phyloP scores from a whole-genome alignment of 2,797 vertebrate species.

The Hirundo rustica region DNA sequence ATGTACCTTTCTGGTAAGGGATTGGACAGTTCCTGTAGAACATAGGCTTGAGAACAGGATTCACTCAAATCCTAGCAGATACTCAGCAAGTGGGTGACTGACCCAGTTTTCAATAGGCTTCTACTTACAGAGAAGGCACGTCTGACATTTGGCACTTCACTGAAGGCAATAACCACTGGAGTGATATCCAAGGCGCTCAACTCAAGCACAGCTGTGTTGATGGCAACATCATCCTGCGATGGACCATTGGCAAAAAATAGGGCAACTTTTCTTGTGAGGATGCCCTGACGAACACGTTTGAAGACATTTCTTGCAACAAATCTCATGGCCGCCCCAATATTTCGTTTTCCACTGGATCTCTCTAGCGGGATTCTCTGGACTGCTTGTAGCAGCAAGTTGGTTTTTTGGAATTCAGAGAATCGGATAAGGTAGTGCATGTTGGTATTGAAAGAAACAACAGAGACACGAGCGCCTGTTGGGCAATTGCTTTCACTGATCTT shows the following conservation, averaged over 20 bases:
- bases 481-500: constrained; percentile 85
- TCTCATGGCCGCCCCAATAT: constrained; percentile 83
- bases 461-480: constrained; percentile 82
- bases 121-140: constrained; percentile 78
- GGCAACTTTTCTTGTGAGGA: constrained; percentile 83
- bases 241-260: constrained; percentile 80
- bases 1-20: not conserved
- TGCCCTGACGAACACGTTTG: constrained; percentile 81
- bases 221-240: constrained; percentile 42
- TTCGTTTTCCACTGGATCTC: constrained; percentile 70
- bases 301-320: constrained; percentile 86
- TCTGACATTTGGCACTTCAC: constrained; percentile 62
- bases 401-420: constrained; percentile 82
- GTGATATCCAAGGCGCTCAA: constrained; percentile 78
- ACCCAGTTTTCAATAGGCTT: not conserved
- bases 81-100: not conserved
- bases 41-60: not conserved
- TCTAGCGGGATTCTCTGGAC: constrained; percentile 77
- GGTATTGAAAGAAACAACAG: constrained; percentile 80
- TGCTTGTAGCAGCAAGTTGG: constrained; percentile 70
- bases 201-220: constrained; percentile 82
- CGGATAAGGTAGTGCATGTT: constrained; percentile 81
- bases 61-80: not conserved
- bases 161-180: constrained; percentile 80
- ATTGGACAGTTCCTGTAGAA: not conserved